Percentiles rank a stretch among this genome's conserved stretches.
These are phyloP conservation scores for Nycticorax nycticorax DNA, from an alignment of 2,113 vertebrate genomes.

Conservation along the genomic window DNA sequence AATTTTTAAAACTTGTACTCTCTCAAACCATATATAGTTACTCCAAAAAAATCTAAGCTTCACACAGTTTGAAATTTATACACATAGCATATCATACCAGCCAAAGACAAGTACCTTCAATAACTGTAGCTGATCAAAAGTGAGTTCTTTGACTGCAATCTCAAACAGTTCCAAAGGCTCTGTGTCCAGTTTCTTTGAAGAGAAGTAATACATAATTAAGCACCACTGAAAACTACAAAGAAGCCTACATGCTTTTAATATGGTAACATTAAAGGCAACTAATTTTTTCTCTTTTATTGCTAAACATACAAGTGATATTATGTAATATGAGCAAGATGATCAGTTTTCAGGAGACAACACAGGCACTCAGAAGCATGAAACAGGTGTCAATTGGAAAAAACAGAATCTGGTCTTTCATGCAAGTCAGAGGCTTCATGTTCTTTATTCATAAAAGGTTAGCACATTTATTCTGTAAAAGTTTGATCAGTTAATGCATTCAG, in stretches of 20 bases:
- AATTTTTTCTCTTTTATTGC: neutral
- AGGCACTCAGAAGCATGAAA: neutral
- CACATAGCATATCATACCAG: neutral
- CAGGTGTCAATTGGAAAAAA: neutral
- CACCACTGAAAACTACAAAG: neutral
- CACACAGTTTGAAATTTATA: neutral
- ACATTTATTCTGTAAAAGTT: neutral
- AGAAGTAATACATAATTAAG: neutral
- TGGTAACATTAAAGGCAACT: neutral
- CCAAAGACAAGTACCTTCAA: constrained; percentile 82
- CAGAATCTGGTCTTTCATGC: neutral
- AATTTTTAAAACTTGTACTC: neutral
- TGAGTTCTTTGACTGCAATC: constrained; percentile 96
- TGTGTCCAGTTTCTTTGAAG: constrained; percentile 87
- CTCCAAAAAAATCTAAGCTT: neutral
- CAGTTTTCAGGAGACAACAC: neutral
- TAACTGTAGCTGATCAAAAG: constrained; percentile 94
- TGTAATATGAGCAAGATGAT: neutral
- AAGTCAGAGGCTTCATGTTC: neutral
- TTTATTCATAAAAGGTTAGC: neutral
- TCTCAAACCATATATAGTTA: neutral
- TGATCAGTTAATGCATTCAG: neutral
- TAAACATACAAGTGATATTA: neutral
- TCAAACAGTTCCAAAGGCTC: constrained; percentile 89
- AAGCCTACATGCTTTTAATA: neutral